Evolutionary conservation across 2,797 vertebrate genomes (phyloP), one percentile per base, ranked within the genome.

Genomic region (Cuculus canorus): DNA sequence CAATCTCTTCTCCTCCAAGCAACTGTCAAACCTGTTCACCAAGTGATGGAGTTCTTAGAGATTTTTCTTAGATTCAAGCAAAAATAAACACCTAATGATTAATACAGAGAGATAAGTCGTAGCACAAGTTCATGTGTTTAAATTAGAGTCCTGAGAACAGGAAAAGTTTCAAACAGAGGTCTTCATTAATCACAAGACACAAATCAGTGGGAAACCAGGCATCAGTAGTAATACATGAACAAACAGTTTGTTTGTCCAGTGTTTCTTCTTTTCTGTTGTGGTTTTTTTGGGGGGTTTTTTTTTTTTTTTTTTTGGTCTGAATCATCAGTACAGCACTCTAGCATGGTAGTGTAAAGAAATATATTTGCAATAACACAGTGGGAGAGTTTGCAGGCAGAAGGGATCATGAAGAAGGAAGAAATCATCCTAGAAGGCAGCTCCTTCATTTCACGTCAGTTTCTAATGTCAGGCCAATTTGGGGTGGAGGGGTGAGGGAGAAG

Each of bases 161-260:
- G 95, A 96, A 95, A 93, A 90, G 88, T 92, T 96, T 95, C 95
- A 95, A 96, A 92, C 50, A 10, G 92, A 88, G 88, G 75, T 94
- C 86, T 95, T 96, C 93, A 96, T 96, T 93, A 95, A 94, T 95
- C 93, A 96, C 19, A 25, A 95, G 86, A 86, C 73, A 76, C 52
- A 72, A 82, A 84, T 84, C 95, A 90, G 93, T 93, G 86, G 95
- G 93, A 95, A 96, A 93, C 52, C 71, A 93, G 54, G 81, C 81
- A 93, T 93, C 70, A 73, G 88, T 77, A 96, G 90, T 92, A 82
- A 70, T 90, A 65, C 56, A 63, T 68, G 83, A 90, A 73, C 65
- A 94, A 92, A 77, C 43, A 8, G 82, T 86, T 95, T 96, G 88
- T 93, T 96, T 95, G 73, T 92, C 72, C 73, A 95, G 54, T 63